Evolutionary conservation across 2,113 vertebrate species (phyloP), one percentile per base, ranked within the genome.

Genomic region (Haemorhous mexicanus): DNA sequence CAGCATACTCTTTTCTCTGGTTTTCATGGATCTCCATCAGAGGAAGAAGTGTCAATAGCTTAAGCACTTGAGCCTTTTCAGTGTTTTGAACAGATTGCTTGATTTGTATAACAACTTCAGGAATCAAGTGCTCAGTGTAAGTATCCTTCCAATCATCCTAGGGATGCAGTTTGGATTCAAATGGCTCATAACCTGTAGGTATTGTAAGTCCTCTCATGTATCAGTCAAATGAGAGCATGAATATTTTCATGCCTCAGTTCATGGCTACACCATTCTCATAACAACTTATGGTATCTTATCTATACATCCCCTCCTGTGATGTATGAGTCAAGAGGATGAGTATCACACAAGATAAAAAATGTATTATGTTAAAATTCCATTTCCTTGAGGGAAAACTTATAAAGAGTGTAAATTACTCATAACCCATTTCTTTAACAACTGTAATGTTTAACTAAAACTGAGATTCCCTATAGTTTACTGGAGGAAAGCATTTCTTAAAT

Each of bases 31-130:
- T 69, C 52, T 46, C 59, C 39, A 22, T 88, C 62, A 75, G 83
- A 91, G 90, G 93, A 97, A 93, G 88, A 89, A 95, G 27, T 93
- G 58, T 69, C 8, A 16, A 82, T 73, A 87, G 33, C 79, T 94
- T 89, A 93, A 95, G 74, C 75, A 20, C 24, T 87, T 88, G 75
- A 94, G 67, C 88, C 64, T 72, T 95, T 58, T 76, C 43, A 33
- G 85, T 73, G 52, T 94, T 96, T 94, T 72, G 87, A 95, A 87
- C 77, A 92, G 94, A 76, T 86, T 85, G 46, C 69, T 94, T 89
- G 70, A 68, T 89, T 87, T 87, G 44, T 73, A 64, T 5, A 14
- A 55, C 79, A 85, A 64, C 80, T 89, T 90, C 73, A 84, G 89
- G 55, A 89, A 91, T 84, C 62, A 69, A 83, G 47, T 49, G 35